These are phyloP conservation scores for Characodon lateralis DNA, from an alignment of 2,797 vertebrate species.

Conservation along the genomic window DNA sequence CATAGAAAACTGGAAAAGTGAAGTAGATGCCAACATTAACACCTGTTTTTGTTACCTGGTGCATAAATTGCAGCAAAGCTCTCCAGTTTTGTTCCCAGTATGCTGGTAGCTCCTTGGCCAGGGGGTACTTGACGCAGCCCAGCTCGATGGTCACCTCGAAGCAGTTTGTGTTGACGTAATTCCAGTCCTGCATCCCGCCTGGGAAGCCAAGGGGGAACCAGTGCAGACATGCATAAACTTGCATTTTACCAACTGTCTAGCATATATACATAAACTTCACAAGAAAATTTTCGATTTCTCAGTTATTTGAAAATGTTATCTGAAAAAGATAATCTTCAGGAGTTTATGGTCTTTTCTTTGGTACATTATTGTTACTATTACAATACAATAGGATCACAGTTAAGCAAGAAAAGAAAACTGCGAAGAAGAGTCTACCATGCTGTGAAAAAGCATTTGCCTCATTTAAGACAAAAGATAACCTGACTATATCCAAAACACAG, in stretches of 20 bases:
- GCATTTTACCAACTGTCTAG: not conserved
- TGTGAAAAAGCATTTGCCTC: not conserved
- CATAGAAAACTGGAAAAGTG: not conserved
- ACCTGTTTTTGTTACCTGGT: conserved; percentile 82
- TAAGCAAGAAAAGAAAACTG: not conserved
- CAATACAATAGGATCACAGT: not conserved
- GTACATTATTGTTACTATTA: not conserved
- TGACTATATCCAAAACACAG: not conserved
- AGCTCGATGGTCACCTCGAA: conserved; percentile 98
- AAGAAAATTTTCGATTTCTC: not conserved
- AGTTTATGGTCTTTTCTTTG: not conserved
- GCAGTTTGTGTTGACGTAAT: conserved; percentile 96
- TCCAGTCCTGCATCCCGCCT: conserved; percentile 99
- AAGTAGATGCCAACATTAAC: not conserved
- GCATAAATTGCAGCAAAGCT: conserved; percentile 91
- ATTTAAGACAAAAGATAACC: not conserved
- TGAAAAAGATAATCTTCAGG: no score
- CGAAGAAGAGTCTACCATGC: no score
- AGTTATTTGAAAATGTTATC: no score
- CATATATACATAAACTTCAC: not conserved
- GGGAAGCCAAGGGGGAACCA: conserved; percentile 1
- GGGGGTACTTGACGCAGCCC: conserved; percentile 93
- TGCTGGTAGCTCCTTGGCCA: conserved; percentile 83
- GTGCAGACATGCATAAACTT: not conserved
- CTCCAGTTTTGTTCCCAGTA: conserved; percentile 92